These are phyloP conservation scores for Tetragnatha versicolor DNA, from an alignment of 1,140 invertebrate species.

Conservation along the genomic window DNA sequence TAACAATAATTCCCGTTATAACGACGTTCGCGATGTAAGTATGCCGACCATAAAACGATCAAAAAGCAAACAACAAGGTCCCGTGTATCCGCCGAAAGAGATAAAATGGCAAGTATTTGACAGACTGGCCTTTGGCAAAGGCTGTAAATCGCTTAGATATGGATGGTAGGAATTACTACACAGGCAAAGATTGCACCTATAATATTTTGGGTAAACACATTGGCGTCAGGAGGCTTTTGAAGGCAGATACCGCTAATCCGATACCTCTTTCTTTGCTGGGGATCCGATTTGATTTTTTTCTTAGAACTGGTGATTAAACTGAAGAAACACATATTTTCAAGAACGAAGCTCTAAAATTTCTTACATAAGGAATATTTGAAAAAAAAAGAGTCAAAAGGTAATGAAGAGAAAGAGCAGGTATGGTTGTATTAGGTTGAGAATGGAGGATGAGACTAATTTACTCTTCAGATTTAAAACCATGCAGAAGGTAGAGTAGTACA, in stretches of 20 bases:
- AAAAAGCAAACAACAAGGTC: constrained; percentile 45
- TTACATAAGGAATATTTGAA: no score
- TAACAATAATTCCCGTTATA: constrained; percentile 54
- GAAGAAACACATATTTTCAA: no score
- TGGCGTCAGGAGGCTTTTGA: constrained; percentile 32
- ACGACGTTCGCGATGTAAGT: constrained; percentile 27
- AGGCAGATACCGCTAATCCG: constrained; percentile 15
- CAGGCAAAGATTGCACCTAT: constrained; percentile 32
- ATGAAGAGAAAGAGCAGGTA: no score
- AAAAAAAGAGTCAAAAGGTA: no score
- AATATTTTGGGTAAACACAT: constrained; percentile 44
- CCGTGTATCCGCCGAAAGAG: constrained; percentile 41
- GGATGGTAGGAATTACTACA: constrained; percentile 5
- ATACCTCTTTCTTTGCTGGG: no score
- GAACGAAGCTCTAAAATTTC: no score
- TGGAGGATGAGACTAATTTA: no score
- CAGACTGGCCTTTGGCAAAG: constrained; percentile 50
- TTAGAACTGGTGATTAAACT: no score
- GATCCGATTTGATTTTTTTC: no score
- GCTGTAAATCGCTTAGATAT: constrained; percentile 44
- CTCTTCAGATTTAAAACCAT: no score
- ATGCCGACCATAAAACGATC: constrained; percentile 46
- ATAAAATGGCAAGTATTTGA: constrained; percentile 49
- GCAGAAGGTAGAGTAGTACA: no score
- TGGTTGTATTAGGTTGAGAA: no score